Conservation (phyloP, 1,140 invertebrate species). For the Lepidotrigona ventralis region DNA sequence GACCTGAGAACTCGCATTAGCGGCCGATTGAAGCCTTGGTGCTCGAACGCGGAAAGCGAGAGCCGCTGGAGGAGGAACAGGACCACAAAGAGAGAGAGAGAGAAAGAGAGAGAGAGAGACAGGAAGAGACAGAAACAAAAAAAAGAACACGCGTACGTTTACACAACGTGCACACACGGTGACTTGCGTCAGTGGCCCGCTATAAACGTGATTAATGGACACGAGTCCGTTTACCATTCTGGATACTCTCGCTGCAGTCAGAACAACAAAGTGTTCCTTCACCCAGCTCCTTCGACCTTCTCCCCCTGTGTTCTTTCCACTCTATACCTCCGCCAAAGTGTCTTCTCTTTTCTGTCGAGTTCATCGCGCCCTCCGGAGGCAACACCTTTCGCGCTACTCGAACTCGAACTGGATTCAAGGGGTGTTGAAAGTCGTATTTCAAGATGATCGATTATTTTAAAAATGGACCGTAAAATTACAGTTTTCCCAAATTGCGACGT, state of each 20-base stretch:
- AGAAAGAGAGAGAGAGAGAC: no score
- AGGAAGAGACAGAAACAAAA: conserved; percentile 5
- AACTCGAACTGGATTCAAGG: background rate
- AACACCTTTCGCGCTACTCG: background rate
- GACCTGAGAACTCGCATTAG: conserved; percentile 64
- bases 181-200: conserved; percentile 76
- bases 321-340: background rate
- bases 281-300: conserved; percentile 35
- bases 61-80: background rate
- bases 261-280: conserved; percentile 75
- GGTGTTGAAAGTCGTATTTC: background rate
- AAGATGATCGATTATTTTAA: background rate
- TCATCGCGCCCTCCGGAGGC: conserved; percentile 6
- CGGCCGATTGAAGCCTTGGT: conserved; percentile 61
- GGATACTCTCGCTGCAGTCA: conserved; percentile 71
- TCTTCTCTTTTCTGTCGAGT: background rate
- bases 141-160: conserved; percentile 66
- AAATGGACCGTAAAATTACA: background rate
- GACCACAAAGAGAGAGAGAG: no score
- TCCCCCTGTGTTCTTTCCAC: conserved; percentile 17
- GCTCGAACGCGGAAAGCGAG: conserved; percentile 26
- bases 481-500: background rate
- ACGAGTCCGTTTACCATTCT: conserved; percentile 74
- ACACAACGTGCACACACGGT: conserved; percentile 69
- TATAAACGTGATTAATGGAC: conserved; percentile 78